Conservation (phyloP, 2,888 invertebrate genomes). For the Tuberolachnus salignus region DNA sequence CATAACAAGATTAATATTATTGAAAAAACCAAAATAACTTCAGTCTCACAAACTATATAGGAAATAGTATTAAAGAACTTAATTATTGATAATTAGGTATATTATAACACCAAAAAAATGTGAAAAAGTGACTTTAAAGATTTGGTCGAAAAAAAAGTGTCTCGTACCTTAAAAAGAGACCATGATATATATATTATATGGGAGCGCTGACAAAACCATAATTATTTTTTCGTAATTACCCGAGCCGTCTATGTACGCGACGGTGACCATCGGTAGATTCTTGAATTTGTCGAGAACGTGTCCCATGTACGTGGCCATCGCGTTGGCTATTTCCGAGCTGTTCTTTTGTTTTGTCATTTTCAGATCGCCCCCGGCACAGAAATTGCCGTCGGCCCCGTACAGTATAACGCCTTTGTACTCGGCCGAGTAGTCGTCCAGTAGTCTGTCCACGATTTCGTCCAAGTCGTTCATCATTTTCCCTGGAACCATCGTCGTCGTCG, state of each 20-base stretch:
- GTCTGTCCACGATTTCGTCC: constrained; percentile 62
- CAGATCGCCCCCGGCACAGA: constrained; percentile 67
- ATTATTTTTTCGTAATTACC: constrained; percentile 56
- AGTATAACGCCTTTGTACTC: constrained; percentile 64
- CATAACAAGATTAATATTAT: too few species aligned
- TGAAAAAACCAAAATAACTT: too few species aligned
- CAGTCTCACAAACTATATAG: too few species aligned
- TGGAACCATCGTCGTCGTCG: constrained; percentile 59
- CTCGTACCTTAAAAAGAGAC: too few species aligned
- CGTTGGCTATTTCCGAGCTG: constrained; percentile 62
- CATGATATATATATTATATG: too few species aligned
- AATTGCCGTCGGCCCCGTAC: constrained; percentile 63
- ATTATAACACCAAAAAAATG: too few species aligned
- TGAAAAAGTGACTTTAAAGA: too few species aligned
- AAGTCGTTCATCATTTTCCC: constrained; percentile 67
- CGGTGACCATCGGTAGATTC: constrained; percentile 64
- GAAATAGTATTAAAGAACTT: too few species aligned
- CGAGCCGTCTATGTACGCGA: constrained; percentile 64
- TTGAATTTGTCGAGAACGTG: constrained; percentile 62
- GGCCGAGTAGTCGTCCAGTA: constrained; percentile 64
- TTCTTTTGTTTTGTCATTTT: constrained; percentile 62
- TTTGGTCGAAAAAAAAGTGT: too few species aligned
- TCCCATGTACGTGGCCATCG: constrained; percentile 65
- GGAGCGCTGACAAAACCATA: too few species aligned
- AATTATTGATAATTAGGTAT: too few species aligned